These are phyloP conservation scores for Drosophila pullipes DNA, from an alignment of 2,888 invertebrate species.

Conservation along the genomic window DNA sequence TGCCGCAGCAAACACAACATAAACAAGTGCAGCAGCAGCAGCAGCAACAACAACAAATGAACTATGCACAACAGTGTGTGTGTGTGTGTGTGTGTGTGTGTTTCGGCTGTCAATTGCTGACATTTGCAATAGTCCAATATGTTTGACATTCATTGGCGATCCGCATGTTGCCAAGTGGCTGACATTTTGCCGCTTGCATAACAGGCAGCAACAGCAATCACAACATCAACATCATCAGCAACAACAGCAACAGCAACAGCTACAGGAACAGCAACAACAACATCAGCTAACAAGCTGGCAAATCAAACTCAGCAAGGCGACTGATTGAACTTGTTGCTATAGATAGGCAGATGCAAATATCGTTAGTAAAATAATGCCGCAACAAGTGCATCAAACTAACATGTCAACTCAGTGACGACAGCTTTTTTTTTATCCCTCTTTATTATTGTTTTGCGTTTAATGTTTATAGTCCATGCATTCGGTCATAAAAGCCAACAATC, in stretches of 20 bases:
- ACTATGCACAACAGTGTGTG: conserved; percentile 9
- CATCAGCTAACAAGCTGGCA: conserved; percentile 59
- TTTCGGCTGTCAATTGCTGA: conserved; percentile 71
- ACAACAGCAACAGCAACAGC: conserved; percentile 33
- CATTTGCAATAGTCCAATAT: conserved; percentile 77
- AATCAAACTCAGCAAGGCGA: conserved; percentile 74
- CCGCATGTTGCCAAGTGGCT: conserved; percentile 77
- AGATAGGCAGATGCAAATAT: conserved; percentile 70
- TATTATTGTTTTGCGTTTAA: conserved; percentile 22
- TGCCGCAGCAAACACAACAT: conserved; percentile 52
- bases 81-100: conserved; percentile 43
- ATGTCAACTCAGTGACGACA: conserved; percentile 41
- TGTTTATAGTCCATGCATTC: conserved; percentile 55
- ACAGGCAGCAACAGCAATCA: conserved; percentile 50
- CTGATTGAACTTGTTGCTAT: conserved; percentile 76
- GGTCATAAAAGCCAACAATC: conserved; percentile 59
- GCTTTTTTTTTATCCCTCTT: conserved; percentile 11
- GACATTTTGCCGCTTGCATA: conserved; percentile 77
- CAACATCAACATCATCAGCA: conserved; percentile 48
- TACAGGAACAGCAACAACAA: conserved; percentile 22
- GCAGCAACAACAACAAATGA: conserved; percentile 13
- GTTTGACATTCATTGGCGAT: conserved; percentile 74
- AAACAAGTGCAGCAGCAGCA: conserved; percentile 64
- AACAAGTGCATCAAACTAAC: conserved; percentile 53
- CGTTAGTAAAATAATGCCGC: conserved; percentile 53